These are phyloP conservation scores for Stichopus horrens DNA, from an alignment of 53 echinoderm and acorn worm genomes.

Conservation along the genomic window DNA sequence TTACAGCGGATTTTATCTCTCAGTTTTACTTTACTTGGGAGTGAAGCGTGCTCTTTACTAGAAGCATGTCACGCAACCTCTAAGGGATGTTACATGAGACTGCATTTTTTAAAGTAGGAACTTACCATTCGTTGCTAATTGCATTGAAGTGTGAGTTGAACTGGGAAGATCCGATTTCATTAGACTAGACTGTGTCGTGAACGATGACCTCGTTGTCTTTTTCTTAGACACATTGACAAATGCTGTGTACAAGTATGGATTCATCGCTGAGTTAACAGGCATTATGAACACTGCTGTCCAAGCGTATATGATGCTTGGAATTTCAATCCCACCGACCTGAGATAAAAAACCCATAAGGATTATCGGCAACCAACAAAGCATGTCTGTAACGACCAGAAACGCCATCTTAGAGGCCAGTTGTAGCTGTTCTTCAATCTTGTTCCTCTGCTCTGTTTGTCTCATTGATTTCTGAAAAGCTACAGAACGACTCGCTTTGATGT, in stretches of 20 bases:
- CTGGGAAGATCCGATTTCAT: neutral
- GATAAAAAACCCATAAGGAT: conserved; percentile 59
- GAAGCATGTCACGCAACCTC: neutral
- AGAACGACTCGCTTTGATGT: conserved; percentile 60
- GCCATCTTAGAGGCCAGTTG: conserved; percentile 63
- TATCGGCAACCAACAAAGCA: conserved; percentile 64
- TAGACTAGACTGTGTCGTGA: neutral
- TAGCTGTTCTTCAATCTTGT: conserved; percentile 6
- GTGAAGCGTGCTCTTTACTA: too few species aligned
- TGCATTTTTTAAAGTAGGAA: neutral
- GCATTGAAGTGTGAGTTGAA: neutral
- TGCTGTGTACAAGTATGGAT: conserved; percentile 62
- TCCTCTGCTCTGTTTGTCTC: neutral
- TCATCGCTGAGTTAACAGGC: conserved; percentile 62
- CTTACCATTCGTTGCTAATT: neutral
- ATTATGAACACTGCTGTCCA: conserved; percentile 62
- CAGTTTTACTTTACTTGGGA: too few species aligned
- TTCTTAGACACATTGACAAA: conserved; percentile 2
- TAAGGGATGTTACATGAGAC: neutral
- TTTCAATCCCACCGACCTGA: conserved; percentile 27
- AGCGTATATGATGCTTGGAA: conserved; percentile 57
- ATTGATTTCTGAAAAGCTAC: conserved; percentile 30
- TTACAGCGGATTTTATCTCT: too few species aligned
- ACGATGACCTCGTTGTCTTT: neutral
- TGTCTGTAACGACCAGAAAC: conserved; percentile 62